Evolutionary conservation across 2,113 vertebrate genomes (phyloP).

Genomic region (Anarhynchus alexandrinus): DNA sequence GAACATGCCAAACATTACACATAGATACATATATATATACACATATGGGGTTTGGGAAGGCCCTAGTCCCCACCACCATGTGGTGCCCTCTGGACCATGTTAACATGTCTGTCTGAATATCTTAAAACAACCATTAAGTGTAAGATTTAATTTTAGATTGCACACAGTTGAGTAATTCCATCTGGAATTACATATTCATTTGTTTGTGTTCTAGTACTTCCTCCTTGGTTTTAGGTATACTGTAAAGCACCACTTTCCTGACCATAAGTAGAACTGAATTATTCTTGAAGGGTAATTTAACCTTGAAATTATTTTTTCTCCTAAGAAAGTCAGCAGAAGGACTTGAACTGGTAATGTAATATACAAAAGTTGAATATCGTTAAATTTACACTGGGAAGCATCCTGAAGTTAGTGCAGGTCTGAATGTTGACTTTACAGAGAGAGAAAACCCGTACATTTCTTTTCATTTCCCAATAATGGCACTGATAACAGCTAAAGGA

Average conservation of each 20-base stretch:
- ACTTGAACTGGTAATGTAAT: background rate
- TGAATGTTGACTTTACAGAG: background rate
- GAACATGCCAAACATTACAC: background rate
- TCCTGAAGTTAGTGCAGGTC: background rate
- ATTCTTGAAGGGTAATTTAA: background rate
- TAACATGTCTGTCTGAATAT: background rate
- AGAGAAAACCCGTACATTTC: background rate
- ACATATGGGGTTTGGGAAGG: rapidly evolving
- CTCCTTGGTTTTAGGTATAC: background rate
- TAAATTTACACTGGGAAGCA: background rate
- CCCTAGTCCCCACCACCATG: background rate
- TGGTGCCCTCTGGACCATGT: background rate
- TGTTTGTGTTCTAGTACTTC: background rate
- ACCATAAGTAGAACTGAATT: background rate
- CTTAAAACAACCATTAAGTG: background rate
- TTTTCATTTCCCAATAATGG: background rate
- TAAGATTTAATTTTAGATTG: background rate
- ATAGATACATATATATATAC: background rate
- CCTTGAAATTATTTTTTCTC: background rate
- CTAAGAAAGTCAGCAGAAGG: background rate
- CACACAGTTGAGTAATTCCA: background rate
- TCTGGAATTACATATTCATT: background rate
- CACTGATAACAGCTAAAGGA: background rate
- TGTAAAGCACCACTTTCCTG: background rate
- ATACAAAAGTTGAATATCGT: background rate